Evolutionary conservation across 1,140 invertebrate species (phyloP).

Genomic region (Plutomurus gul): DNA sequence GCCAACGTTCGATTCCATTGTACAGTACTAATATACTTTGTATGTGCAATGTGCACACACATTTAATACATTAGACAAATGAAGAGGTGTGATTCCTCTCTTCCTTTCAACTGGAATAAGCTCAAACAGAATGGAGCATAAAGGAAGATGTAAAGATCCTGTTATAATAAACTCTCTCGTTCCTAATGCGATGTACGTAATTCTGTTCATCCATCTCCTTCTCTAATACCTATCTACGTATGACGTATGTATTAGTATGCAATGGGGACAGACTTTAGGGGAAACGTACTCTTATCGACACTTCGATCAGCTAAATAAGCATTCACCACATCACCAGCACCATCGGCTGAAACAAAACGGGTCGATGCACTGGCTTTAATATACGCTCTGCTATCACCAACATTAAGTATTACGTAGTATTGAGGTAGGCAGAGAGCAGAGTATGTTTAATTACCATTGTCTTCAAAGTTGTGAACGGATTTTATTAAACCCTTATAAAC

Average conservation of each 20-base stretch:
- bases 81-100: conserved; percentile 9
- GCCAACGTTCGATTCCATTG: neutral
- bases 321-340: no score
- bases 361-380: no score
- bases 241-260: neutral
- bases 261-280: no score
- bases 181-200: neutral
- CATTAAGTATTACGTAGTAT: neutral
- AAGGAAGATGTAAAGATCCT: conserved; percentile 12
- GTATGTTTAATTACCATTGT: neutral
- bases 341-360: no score
- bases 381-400: neutral
- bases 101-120: neutral
- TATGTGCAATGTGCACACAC: neutral
- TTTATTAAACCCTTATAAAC: neutral
- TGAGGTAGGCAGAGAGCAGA: neutral
- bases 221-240: neutral
- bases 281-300: no score
- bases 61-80: conserved; percentile 12
- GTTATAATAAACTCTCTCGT: neutral
- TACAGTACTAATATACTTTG: neutral
- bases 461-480: no score
- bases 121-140: neutral
- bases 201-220: conserved; percentile 2
- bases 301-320: no score